Evolutionary conservation across 2,113 vertebrate species (phyloP), one percentile per base, ranked within the genome.

Genomic region (Pyxicephalus adspersus): DNA sequence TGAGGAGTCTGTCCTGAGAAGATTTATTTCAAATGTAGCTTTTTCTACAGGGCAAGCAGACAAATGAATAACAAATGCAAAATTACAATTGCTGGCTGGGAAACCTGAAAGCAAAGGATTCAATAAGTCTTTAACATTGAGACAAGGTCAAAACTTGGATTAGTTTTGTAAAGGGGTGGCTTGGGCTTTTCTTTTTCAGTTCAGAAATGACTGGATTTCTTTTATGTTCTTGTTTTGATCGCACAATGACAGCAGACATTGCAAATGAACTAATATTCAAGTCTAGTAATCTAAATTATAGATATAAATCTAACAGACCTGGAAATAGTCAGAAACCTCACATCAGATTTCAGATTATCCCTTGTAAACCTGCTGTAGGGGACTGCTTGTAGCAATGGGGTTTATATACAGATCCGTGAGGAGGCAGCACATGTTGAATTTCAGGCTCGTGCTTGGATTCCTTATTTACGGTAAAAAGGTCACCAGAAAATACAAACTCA

Each of bases 41-140:
- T 66, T 82, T 75, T 75, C 70, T 82, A 58, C 80, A 70, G 67
- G 26, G 58, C 57, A 71, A 38, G 20, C 55, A 80, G 78, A 80
- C 78, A 75, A 74, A 81, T 81, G 80, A 81, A 81, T 81, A 81
- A 74, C 80, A 82, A 73, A 82, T 75, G 58, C 71, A 75, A 66
- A 82, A 82, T 82, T 82, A 66, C 80, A 65, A 61, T 81, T 65
- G n/a, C 61, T 72, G 51, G 60, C 79, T 74, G 70, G 60, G 50
- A 82, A 75, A 28, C 54, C 28, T 73, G 71, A 75, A 82, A 82
- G 70, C 28, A 23, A 74, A 65, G 51, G 61, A 82, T 82, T 74
- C 71, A 75, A 75, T 82, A 73, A 75, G 80, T 75, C 80, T 82
- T 75, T 82, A 75, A 75, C 80, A 75, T 82, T 82, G 70, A 66